Base-by-base conservation (phyloP, 2,888 invertebrate species). In the Hyposoter didymator region DNA sequence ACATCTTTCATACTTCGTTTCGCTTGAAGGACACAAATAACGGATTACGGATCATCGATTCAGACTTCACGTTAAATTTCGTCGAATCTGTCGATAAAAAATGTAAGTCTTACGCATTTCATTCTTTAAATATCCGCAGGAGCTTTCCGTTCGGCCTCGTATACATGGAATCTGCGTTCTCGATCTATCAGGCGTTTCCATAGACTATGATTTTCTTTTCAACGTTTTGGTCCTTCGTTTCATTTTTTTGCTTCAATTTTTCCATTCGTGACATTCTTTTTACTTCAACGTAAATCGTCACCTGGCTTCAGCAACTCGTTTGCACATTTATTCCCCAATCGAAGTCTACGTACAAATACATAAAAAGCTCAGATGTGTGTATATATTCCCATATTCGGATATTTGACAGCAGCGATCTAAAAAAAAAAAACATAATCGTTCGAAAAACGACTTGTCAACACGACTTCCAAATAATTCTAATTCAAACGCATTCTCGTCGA, bases 31-130 rank as follows among this genome's bases (percentile, higher is more conserved):
- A 74, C 14, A 28, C 39, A 64, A 69, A 78, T n/a, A 43, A 52
- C 52, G 35, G 39, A 45, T 8, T 6, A 59, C 52, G 32, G 17
- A 66, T 35, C 43, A n/a, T 39, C 17, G 76, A 59, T 8, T 28
- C 0, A 22, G 17, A 8, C 67, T 17, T 22, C 52, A 45, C 39
- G 6, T 62, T 17, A 49, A 35, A 73, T 67, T 67, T 49, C 76
- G 35, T 35, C 45, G 19, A 66, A 10, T 66, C 52, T 52, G 2
- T 79, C 19, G 7, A 12, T 17, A 62, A 43, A 76, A 35, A 49
- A 83, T 85, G 85, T 85, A 45, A 85, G 85, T 85, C 35, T 43
- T 10, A n/a, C 19, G 19, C 19, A n/a, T 35, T 62, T 66, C 32
- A 47, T 1, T 78, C 22, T 47, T 28, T 8, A 19, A 59, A 19